A percentile compares a stretch with the other conserved stretches of the same genome.
Conservation (phyloP, 2,888 invertebrate species). For the Thumatha senex region DNA sequence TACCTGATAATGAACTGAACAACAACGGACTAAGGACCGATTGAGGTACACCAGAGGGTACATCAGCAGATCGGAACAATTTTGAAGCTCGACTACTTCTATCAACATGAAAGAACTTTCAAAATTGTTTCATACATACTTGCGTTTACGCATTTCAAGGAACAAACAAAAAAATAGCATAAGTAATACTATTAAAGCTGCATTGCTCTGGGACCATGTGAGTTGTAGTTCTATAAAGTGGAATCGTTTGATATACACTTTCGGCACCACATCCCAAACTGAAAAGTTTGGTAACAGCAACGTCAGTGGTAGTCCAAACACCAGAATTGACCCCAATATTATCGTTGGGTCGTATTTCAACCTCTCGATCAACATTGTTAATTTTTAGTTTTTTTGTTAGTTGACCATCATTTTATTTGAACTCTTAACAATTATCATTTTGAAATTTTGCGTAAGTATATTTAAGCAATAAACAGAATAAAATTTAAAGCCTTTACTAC, state of each 20-base stretch:
- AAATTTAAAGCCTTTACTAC: too few relatives aligned
- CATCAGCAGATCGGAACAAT: too few relatives aligned
- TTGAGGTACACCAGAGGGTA: too few relatives aligned
- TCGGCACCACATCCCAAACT: constrained; percentile 66
- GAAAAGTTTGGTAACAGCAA: constrained; percentile 65
- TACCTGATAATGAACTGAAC: too few relatives aligned
- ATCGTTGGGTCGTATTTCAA: constrained; percentile 39
- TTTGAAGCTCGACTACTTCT: too few relatives aligned
- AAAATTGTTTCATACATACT: constrained; percentile 44
- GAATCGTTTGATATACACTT: constrained; percentile 57
- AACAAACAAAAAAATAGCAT: constrained; percentile 62
- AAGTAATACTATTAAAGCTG: constrained; percentile 44
- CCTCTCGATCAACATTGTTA: constrained; percentile 29
- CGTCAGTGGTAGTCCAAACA: constrained; percentile 66
- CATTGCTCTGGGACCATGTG: constrained; percentile 65
- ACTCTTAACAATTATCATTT: neutral
- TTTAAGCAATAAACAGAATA: neutral
- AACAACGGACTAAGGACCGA: too few relatives aligned
- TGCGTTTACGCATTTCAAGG: constrained; percentile 69
- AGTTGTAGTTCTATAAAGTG: constrained; percentile 55
- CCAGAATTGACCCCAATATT: constrained; percentile 45
- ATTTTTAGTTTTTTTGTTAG: too few relatives aligned
- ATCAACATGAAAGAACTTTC: too few relatives aligned
- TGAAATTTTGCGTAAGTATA: neutral
- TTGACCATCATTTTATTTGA: constrained; percentile 1